phyloP scores from a whole-genome alignment of 2,888 invertebrate species.

The Pollenia griseotomentosa region DNA sequence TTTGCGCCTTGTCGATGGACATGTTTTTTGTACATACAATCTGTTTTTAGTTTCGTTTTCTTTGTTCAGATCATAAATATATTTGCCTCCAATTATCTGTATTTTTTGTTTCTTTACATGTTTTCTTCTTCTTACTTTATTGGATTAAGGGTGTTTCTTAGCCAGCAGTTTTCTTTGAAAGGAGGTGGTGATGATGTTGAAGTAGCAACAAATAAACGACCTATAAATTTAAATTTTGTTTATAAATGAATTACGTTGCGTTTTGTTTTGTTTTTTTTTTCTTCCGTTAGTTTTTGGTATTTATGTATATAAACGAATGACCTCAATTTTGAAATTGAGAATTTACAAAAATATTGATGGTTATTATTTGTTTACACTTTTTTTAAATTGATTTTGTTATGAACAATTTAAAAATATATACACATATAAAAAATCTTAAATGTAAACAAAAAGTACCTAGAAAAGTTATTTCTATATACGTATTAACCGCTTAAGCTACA shows the following conservation, averaged over 20 bases:
- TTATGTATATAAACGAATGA: background rate
- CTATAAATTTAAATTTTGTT: slow-evolving; percentile 8
- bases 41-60: background rate
- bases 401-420: no score
- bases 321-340: background rate
- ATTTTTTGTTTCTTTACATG: background rate
- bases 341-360: background rate
- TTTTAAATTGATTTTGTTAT: no score
- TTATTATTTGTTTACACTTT: background rate
- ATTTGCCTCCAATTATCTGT: slow-evolving; percentile 11
- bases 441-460: no score
- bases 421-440: no score
- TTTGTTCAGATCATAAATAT: slow-evolving; percentile 1
- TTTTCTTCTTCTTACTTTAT: no score
- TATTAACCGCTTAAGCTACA: no score
- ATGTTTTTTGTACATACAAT: background rate
- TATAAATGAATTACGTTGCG: slow-evolving; percentile 2
- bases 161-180: slow-evolving; percentile 1
- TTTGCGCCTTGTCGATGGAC: background rate
- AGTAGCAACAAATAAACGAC: background rate
- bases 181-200: background rate
- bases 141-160: background rate
- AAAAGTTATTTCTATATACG: no score
- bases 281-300: background rate
- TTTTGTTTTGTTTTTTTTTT: background rate